Evolutionary conservation across 1,140 invertebrate genomes (phyloP), one percentile per base, ranked within the genome.

Genomic region (Zaprionus inermis): DNA sequence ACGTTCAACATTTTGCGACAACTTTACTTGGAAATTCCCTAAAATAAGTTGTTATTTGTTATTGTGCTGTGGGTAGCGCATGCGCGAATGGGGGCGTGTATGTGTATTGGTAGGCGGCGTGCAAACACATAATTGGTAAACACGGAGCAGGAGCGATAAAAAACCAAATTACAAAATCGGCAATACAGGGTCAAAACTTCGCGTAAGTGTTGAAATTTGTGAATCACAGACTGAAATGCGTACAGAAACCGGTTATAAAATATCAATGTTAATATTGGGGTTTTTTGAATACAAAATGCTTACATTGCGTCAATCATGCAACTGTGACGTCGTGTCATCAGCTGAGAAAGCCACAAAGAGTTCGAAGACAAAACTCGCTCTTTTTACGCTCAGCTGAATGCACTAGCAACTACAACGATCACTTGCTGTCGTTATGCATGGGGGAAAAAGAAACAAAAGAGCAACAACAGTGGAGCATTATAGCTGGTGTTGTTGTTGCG

Each of bases 81-180:
- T 60, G 72, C 66, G 72, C 58, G 12, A 58, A 46, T 73, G 34
- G 32, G 55, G 38, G 49, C 49, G n/a, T 54, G 5, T n/a, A n/a
- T 14, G n/a, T 71, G 59, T 64, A 41, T 64, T 71, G 46, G 59
- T 51, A 49, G 57, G 51, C 32, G 34, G 59, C 52, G 54, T 30
- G 52, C 41, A 49, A 57, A 67, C 59, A 68, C 72, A 60, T 20
- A 59, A 71, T 34, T 64, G 51, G 34, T 55, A 49, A 64, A 72
- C 56, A 46, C 67, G 64, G 28, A 28, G 34, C 55, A 56, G 34
- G 57, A 60, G 60, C 41, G 34, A 57, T 20, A 54, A 16, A 63
- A 57, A 76, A 76, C 52, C 67, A 73, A 83, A 88, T 86, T 86
- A 88, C 82, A 83, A 86, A 86, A 86, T 88, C 84, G 79, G 72